A percentile compares a stretch with the other conserved stretches of the same genome.
Conservation (phyloP, 2,888 invertebrate species). For the Dryobotodes eremita region DNA sequence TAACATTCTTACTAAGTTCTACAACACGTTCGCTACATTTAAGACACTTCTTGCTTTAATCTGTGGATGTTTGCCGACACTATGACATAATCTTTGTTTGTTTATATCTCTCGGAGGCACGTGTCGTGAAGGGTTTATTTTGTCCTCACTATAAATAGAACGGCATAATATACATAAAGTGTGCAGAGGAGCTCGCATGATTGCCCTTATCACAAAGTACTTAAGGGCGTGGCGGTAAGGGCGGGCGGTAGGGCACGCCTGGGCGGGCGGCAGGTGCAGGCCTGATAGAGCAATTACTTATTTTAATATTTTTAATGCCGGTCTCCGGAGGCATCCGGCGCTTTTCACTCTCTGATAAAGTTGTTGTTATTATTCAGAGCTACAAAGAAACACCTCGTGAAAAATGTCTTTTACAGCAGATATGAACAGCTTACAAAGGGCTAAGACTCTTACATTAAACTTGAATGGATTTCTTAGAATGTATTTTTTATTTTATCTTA, state of each 20-base stretch:
- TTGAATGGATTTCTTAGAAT: conserved; percentile 17
- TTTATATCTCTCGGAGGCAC: conserved; percentile 62
- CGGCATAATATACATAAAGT: conserved; percentile 68
- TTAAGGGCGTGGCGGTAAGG: conserved; percentile 74
- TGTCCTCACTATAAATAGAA: conserved; percentile 67
- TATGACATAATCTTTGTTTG: conserved; percentile 49
- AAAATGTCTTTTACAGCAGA: conserved; percentile 55
- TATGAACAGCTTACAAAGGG: conserved; percentile 47
- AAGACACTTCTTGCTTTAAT: conserved; percentile 48
- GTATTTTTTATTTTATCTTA: not conserved
- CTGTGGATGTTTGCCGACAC: conserved; percentile 44
- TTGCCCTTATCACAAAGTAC: conserved; percentile 81
- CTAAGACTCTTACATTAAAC: conserved; percentile 24
- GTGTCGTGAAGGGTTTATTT: conserved; percentile 66
- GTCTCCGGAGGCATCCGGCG: conserved; percentile 75
- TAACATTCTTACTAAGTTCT: conserved; percentile 54
- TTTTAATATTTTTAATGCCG: conserved; percentile 87
- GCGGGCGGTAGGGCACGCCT: conserved; percentile 68
- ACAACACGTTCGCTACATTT: conserved; percentile 45
- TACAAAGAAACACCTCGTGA: conserved; percentile 67
- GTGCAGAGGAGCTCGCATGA: conserved; percentile 71
- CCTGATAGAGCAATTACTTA: conserved; percentile 88
- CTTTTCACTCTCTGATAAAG: conserved; percentile 78
- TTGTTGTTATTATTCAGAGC: conserved; percentile 77
- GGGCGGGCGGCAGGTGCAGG: conserved; percentile 84